Percentiles rank a stretch among this genome's conserved stretches.
Evolutionary conservation across 2,888 invertebrate species (phyloP).

Genomic region (Ligdia adustata): DNA sequence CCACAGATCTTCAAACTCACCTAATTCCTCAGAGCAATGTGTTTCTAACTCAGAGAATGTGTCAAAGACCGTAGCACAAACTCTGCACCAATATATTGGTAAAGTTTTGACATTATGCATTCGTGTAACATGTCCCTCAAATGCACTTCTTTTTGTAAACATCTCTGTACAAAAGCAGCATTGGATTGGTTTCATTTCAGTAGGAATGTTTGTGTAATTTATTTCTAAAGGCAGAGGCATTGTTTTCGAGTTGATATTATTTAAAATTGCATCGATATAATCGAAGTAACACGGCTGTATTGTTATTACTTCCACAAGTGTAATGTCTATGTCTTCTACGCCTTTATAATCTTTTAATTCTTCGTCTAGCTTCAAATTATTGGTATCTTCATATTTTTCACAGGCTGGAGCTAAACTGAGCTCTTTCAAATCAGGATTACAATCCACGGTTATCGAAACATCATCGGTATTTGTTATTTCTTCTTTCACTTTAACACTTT

Average conservation of each 20-base stretch:
- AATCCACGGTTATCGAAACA: constrained; percentile 13
- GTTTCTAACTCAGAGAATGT: constrained; percentile 56
- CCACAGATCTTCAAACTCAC: constrained; percentile 74
- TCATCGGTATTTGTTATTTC: constrained; percentile 7
- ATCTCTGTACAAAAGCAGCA: constrained; percentile 64
- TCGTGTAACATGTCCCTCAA: constrained; percentile 62
- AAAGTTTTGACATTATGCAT: constrained; percentile 65
- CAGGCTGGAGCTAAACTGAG: too few species aligned
- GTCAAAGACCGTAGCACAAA: constrained; percentile 70
- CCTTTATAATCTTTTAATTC: constrained; percentile 58
- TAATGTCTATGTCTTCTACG: constrained; percentile 74
- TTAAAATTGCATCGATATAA: constrained; percentile 57
- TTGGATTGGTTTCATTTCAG: constrained; percentile 35
- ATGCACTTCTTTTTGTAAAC: constrained; percentile 45
- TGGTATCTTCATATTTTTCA: constrained; percentile 27
- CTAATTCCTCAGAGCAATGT: constrained; percentile 61
- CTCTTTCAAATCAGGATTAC: constrained; percentile 32
- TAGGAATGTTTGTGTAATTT: constrained; percentile 52
- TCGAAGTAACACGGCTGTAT: constrained; percentile 71
- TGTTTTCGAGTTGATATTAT: constrained; percentile 52
- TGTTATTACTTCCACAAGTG: constrained; percentile 70
- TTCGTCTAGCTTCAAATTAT: constrained; percentile 2
- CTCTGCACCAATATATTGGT: constrained; percentile 66
- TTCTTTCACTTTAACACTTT: constrained; percentile 34
- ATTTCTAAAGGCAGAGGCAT: constrained; percentile 61